Percentiles rank a stretch among this genome's conserved stretches.
These are phyloP conservation scores for Nematostella vectensis DNA, from an alignment of 92 coral and sea anemone genomes.

Conservation along the genomic window DNA sequence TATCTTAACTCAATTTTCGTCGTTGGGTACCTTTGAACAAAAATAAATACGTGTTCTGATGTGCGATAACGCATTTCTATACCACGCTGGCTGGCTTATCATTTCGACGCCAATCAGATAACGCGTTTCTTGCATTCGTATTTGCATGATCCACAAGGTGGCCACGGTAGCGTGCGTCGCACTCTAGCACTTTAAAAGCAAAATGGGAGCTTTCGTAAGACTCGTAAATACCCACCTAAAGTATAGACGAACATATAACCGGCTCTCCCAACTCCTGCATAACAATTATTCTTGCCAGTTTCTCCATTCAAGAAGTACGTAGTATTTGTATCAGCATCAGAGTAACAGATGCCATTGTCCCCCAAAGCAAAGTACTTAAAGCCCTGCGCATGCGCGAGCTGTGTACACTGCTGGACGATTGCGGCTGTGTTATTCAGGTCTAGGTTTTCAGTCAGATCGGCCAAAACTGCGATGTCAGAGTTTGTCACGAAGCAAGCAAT, in stretches of 20 bases:
- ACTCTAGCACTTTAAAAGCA: too few species aligned
- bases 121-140: too few species aligned
- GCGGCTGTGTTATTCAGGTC: conserved; percentile 21
- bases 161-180: too few species aligned
- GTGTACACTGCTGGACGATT: conserved; percentile 15
- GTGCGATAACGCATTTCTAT: too few species aligned
- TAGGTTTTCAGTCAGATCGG: conserved; percentile 17
- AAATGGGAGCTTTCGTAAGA: too few species aligned
- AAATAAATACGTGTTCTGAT: too few species aligned
- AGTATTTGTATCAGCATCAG: conserved; percentile 28
- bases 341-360: conserved; percentile 36
- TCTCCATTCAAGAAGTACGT: conserved; percentile 7
- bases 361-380: conserved; percentile 46
- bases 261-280: conserved; percentile 27
- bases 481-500: conserved; percentile 35
- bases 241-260: conserved; percentile 21
- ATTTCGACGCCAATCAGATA: too few species aligned
- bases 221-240: conserved; percentile 44
- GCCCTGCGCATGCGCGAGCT: conserved; percentile 14
- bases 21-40: too few species aligned
- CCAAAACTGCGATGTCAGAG: conserved; percentile 19
- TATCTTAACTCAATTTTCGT: too few species aligned
- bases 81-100: too few species aligned
- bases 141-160: too few species aligned
- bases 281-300: conserved; percentile 4